A percentile compares a stretch with the other conserved stretches of the same genome.
Evolutionary conservation across 2,113 vertebrate species (phyloP).

Genomic region (Triplophysa dalaica): DNA sequence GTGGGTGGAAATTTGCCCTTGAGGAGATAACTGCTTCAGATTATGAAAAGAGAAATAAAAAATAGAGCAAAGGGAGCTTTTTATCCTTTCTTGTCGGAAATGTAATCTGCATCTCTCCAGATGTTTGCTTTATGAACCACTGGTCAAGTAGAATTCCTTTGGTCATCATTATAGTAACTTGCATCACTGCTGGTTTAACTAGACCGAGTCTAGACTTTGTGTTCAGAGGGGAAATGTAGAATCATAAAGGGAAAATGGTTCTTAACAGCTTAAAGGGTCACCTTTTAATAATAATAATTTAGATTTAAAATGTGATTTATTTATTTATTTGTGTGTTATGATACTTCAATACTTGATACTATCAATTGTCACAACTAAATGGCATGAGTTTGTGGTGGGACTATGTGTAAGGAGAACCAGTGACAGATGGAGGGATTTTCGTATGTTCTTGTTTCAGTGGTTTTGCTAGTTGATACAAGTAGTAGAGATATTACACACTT

Average conservation of each 20-base stretch:
- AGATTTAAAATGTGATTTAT: no score
- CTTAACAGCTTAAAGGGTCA: slow-evolving; percentile 24
- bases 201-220: neutral
- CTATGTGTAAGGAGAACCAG: no score
- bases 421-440: no score
- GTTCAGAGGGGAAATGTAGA: slow-evolving; percentile 1
- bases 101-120: slow-evolving; percentile 13
- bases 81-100: neutral
- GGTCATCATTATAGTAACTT: neutral
- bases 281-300: neutral
- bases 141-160: neutral
- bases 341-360: no score
- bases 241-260: slow-evolving; percentile 11
- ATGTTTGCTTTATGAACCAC: slow-evolving; percentile 6
- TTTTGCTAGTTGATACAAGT: no score
- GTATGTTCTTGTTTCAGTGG: no score
- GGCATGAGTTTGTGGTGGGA: no score
- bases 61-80: neutral
- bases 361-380: no score
- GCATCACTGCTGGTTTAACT: no score
- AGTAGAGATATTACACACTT: no score
- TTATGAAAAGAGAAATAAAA: neutral
- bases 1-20: neutral
- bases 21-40: slow-evolving; percentile 35
- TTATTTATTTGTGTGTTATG: no score